phyloP scores from a whole-genome alignment of 1,140 invertebrate genomes.

The Polypedilum vanderplanki region DNA sequence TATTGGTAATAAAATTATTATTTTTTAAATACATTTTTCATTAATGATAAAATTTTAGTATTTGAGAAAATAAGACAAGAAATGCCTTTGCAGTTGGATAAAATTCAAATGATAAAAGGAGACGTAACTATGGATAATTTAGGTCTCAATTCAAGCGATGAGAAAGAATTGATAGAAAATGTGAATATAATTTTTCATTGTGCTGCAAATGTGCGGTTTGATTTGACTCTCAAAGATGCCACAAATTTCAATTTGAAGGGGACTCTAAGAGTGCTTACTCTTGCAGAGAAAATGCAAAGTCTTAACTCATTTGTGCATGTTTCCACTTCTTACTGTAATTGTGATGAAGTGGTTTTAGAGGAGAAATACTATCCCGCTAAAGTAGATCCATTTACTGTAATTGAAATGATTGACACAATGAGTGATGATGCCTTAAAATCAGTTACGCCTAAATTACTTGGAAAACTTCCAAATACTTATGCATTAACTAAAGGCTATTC shows the following conservation, averaged over 20 bases:
- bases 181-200: background rate
- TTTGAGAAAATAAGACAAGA: slow-evolving; percentile 58
- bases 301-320: slow-evolving; percentile 68
- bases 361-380: slow-evolving; percentile 60
- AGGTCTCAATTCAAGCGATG: background rate
- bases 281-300: slow-evolving; percentile 61
- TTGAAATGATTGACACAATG: slow-evolving; percentile 73
- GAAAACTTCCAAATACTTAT: slow-evolving; percentile 69
- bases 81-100: slow-evolving; percentile 56
- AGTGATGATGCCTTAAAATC: slow-evolving; percentile 59
- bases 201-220: slow-evolving; percentile 36
- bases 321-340: slow-evolving; percentile 77
- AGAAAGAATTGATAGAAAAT: slow-evolving; percentile 1
- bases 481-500: slow-evolving; percentile 70
- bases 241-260: slow-evolving; percentile 61
- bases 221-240: slow-evolving; percentile 69
- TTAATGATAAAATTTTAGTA: slow-evolving; percentile 47
- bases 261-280: slow-evolving; percentile 55
- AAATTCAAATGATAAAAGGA: slow-evolving; percentile 70
- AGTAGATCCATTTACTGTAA: slow-evolving; percentile 62
- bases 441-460: slow-evolving; percentile 70
- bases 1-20: slow-evolving; percentile 32
- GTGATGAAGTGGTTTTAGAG: slow-evolving; percentile 58
- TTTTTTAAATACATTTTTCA: background rate
- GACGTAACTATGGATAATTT: slow-evolving; percentile 66